Evolutionary conservation across 2,797 vertebrate species (phyloP).

Genomic region (Caiman crocodilus): DNA sequence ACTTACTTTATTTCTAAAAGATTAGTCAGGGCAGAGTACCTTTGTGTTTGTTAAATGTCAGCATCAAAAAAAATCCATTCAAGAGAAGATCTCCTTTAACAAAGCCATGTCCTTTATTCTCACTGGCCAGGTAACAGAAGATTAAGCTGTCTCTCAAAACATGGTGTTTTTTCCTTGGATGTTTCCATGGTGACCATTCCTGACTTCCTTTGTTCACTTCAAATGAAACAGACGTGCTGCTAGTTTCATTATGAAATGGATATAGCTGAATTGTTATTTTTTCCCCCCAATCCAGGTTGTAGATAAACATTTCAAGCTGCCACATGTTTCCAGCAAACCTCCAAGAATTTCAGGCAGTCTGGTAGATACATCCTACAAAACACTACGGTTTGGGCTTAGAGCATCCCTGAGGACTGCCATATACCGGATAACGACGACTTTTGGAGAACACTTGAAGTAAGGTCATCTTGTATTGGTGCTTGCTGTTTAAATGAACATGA

Average conservation of each 20-base stretch:
- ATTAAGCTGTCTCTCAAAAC: background rate
- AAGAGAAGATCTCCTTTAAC: background rate
- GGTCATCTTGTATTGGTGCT: slow-evolving; percentile 37
- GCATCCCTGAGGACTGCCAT: slow-evolving; percentile 94
- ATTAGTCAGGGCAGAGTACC: background rate
- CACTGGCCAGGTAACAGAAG: background rate
- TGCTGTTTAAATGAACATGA: background rate
- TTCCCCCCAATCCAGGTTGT: slow-evolving; percentile 85
- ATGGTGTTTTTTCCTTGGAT: background rate
- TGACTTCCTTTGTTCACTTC: background rate
- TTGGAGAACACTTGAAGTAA: slow-evolving; percentile 95
- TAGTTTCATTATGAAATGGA: background rate
- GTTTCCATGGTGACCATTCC: background rate
- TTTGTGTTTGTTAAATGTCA: background rate
- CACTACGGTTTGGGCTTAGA: slow-evolving; percentile 93
- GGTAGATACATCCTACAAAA: slow-evolving; percentile 92
- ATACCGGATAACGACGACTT: slow-evolving; percentile 94
- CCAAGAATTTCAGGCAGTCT: slow-evolving; percentile 83
- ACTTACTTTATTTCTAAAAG: slow-evolving; percentile 9
- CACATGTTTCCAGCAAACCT: slow-evolving; percentile 95
- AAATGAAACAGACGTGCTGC: background rate
- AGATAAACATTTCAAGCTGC: slow-evolving; percentile 97
- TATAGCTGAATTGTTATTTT: background rate
- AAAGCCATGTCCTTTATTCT: background rate
- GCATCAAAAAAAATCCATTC: background rate